These are phyloP conservation scores for Strigops habroptila DNA, from an alignment of 2,113 vertebrate species.

Conservation along the genomic window DNA sequence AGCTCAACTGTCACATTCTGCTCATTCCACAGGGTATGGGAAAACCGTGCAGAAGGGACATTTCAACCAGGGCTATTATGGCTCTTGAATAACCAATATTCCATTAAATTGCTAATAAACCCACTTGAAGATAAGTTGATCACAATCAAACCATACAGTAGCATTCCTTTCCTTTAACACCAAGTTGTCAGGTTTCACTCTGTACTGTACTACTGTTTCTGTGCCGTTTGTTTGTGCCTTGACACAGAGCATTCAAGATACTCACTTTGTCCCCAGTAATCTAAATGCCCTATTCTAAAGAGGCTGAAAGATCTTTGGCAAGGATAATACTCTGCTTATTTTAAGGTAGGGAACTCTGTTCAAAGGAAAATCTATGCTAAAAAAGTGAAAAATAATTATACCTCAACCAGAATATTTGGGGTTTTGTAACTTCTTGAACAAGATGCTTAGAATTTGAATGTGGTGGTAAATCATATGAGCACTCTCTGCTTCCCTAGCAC, in stretches of 20 bases:
- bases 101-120: slow-evolving; percentile 90
- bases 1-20: slow-evolving; percentile 85
- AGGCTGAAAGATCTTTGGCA: slow-evolving; percentile 68
- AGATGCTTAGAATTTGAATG: not conserved
- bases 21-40: slow-evolving; percentile 88
- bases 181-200: slow-evolving; percentile 69
- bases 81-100: slow-evolving; percentile 84
- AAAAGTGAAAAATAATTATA: slow-evolving; percentile 19
- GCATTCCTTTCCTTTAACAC: slow-evolving; percentile 79
- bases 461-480: not conserved
- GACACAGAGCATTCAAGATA: slow-evolving; percentile 71
- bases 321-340: slow-evolving; percentile 62
- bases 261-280: slow-evolving; percentile 69
- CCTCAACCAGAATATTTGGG: not conserved
- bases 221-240: slow-evolving; percentile 68
- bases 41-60: slow-evolving; percentile 78
- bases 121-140: slow-evolving; percentile 83
- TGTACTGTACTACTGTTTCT: slow-evolving; percentile 71
- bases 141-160: slow-evolving; percentile 76
- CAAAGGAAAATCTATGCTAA: slow-evolving; percentile 53
- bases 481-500: not conserved
- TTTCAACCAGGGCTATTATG: slow-evolving; percentile 82
- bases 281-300: slow-evolving; percentile 70
- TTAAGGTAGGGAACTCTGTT: slow-evolving; percentile 63
- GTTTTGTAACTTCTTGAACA: not conserved